Evolutionary conservation across 2,113 vertebrate genomes (phyloP).

Genomic region (Emydura subglobosa): DNA sequence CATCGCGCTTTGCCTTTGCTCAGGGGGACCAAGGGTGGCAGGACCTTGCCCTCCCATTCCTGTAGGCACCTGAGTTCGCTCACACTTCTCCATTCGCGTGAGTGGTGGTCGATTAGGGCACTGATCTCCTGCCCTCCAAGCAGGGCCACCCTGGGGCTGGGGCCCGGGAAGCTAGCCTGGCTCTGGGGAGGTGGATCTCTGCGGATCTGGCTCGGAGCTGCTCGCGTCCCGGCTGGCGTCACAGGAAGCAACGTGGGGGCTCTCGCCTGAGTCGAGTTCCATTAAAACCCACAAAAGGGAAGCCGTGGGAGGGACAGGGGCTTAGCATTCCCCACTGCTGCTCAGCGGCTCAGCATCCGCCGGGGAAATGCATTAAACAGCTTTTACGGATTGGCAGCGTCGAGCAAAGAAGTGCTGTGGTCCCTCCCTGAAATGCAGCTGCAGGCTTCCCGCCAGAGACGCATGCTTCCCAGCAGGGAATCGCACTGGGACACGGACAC

Average conservation of each 20-base stretch:
- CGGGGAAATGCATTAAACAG: not conserved
- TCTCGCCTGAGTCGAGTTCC: not conserved
- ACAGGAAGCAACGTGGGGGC: not conserved
- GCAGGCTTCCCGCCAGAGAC: not conserved
- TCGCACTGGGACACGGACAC: too few species aligned
- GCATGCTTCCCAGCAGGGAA: not conserved
- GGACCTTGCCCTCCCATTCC: too few species aligned
- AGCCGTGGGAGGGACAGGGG: not conserved
- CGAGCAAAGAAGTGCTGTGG: not conserved
- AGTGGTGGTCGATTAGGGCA: too few species aligned
- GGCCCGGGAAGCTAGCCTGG: too few species aligned
- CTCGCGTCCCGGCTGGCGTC: not conserved
- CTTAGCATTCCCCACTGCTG: not conserved
- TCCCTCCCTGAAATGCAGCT: not conserved
- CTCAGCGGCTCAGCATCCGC: not conserved
- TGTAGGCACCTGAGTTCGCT: too few species aligned
- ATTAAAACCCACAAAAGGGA: not conserved
- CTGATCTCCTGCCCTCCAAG: too few species aligned
- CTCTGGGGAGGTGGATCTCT: too few species aligned
- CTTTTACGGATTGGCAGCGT: not conserved
- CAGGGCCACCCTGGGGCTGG: too few species aligned
- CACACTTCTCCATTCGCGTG: too few species aligned
- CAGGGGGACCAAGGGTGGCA: too few species aligned
- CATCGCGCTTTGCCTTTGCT: too few species aligned
- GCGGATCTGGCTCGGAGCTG: too few species aligned